Evolutionary conservation across 1,140 invertebrate genomes (phyloP).

Genomic region (Pseudachorutes palmiensis): DNA sequence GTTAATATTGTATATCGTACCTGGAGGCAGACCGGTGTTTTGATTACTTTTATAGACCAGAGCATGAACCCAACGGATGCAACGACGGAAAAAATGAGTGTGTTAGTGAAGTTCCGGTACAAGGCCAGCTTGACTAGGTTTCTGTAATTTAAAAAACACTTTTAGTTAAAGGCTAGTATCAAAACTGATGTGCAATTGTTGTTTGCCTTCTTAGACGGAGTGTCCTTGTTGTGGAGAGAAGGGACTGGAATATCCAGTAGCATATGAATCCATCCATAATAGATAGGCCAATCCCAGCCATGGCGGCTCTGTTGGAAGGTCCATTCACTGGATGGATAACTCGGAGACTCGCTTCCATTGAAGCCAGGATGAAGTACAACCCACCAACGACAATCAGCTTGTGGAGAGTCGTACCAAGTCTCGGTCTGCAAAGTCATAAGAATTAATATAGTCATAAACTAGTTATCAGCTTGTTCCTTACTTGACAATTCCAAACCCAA

Average conservation of each 20-base stretch:
- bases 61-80: conserved; percentile 85
- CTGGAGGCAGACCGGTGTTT: conserved; percentile 57
- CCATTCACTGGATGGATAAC: conserved; percentile 60
- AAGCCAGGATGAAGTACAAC: conserved; percentile 73
- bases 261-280: conserved; percentile 60
- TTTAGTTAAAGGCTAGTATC: not conserved
- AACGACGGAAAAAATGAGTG: conserved; percentile 77
- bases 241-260: conserved; percentile 76
- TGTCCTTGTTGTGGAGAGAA: conserved; percentile 80
- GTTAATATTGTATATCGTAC: no score
- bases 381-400: conserved; percentile 71
- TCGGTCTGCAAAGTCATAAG: conserved; percentile 53
- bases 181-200: conserved; percentile 40
- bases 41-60: conserved; percentile 75
- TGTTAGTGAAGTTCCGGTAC: conserved; percentile 89
- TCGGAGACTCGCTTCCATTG: conserved; percentile 69
- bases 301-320: conserved; percentile 55
- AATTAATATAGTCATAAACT: no score
- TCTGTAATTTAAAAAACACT: conserved; percentile 44
- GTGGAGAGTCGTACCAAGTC: conserved; percentile 74
- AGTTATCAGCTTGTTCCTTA: no score
- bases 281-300: conserved; percentile 64
- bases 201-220: conserved; percentile 61
- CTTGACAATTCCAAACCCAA: conserved; percentile 94
- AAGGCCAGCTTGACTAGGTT: conserved; percentile 81